Conservation (phyloP, 2,888 invertebrate species). For the Habroteleia sp. region DNA sequence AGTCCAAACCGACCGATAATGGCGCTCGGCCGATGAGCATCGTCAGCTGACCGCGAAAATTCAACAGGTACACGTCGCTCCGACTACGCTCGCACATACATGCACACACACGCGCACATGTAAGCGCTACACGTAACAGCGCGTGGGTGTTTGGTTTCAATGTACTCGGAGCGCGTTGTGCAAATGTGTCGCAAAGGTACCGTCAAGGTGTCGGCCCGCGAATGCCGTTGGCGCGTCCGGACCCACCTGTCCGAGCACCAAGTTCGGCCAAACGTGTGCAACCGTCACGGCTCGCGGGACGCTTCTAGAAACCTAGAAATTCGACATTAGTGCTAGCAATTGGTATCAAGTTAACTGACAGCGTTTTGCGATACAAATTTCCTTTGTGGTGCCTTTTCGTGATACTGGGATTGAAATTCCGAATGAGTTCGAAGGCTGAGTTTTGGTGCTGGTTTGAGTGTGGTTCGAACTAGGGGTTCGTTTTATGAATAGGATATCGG, state of each 20-base stretch:
- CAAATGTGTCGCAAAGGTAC: constrained; percentile 40
- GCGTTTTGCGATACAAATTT: too few species aligned
- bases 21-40: constrained; percentile 72
- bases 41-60: constrained; percentile 36
- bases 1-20: constrained; percentile 70
- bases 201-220: constrained; percentile 20
- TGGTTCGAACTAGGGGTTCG: too few species aligned
- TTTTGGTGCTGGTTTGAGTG: too few species aligned
- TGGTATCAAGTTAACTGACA: too few species aligned
- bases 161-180: constrained; percentile 32
- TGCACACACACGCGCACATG: constrained; percentile 12
- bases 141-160: constrained; percentile 46
- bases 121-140: constrained; percentile 37
- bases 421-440: too few species aligned
- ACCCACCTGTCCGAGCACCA: constrained; percentile 29
- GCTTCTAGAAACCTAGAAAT: constrained; percentile 17
- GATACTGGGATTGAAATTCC: too few species aligned
- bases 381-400: too few species aligned
- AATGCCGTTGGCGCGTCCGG: constrained; percentile 13
- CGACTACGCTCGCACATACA: background rate
- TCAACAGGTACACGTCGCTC: constrained; percentile 43
- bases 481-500: too few species aligned
- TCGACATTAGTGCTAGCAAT: too few species aligned
- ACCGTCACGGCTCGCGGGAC: constrained; percentile 13
- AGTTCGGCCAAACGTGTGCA: constrained; percentile 2